Percentiles rank a stretch among this genome's conserved stretches.
These are phyloP conservation scores for Drosophila sulfurigaster DNA, from an alignment of 1,140 invertebrate species.

Conservation along the genomic window DNA sequence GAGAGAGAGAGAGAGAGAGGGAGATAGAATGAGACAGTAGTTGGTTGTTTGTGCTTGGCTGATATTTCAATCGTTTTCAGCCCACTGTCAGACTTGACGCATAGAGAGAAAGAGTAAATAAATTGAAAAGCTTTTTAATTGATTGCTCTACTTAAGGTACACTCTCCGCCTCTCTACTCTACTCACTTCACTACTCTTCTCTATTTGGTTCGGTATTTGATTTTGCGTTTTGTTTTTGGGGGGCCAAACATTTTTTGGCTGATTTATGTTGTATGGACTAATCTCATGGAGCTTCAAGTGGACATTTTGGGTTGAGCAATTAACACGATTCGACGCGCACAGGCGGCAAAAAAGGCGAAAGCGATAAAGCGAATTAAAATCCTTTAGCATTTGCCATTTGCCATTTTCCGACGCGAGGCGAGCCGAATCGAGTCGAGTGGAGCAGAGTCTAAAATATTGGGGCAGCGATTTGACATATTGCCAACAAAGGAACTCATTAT, in stretches of 20 bases:
- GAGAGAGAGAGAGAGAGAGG: not conserved
- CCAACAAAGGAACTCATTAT: slow-evolving; percentile 82
- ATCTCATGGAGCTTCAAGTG: slow-evolving; percentile 64
- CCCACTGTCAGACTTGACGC: slow-evolving; percentile 8
- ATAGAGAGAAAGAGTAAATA: slow-evolving; percentile 28
- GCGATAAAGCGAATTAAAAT: slow-evolving; percentile 51
- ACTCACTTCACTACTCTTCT: slow-evolving; percentile 13
- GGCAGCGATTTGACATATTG: slow-evolving; percentile 79
- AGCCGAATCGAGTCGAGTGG: slow-evolving; percentile 23
- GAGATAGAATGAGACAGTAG: too few species aligned
- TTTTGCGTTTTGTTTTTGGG: slow-evolving; percentile 55
- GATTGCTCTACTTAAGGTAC: slow-evolving; percentile 59
- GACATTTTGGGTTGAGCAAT: slow-evolving; percentile 48
- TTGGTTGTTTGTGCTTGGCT: not conserved
- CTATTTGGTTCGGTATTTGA: slow-evolving; percentile 16
- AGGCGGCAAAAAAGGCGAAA: not conserved
- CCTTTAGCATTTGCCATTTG: slow-evolving; percentile 57
- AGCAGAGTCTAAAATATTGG: slow-evolving; percentile 70
- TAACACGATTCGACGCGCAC: slow-evolving; percentile 77
- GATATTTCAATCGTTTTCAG: slow-evolving; percentile 2
- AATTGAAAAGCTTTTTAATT: slow-evolving; percentile 75
- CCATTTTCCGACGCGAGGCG: slow-evolving; percentile 18
- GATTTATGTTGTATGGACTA: slow-evolving; percentile 67
- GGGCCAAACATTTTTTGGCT: slow-evolving; percentile 55
- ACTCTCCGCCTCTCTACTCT: slow-evolving; percentile 9